Base-by-base conservation (phyloP, 2,797 vertebrate genomes). In the Malacoraja senta region DNA sequence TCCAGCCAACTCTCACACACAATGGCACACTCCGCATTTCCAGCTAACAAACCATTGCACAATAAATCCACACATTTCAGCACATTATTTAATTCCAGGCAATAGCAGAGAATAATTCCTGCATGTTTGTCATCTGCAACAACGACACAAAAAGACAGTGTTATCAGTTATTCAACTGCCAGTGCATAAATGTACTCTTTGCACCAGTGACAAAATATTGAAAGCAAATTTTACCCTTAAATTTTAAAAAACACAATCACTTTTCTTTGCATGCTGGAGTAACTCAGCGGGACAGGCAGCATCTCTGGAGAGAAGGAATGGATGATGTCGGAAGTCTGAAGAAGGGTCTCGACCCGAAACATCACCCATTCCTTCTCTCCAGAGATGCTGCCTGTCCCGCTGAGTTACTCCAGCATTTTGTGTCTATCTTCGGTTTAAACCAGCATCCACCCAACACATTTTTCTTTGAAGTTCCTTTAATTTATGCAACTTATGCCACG, bases 121-220 rank as follows among this genome's bases (percentile, higher is more conserved):
- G 71, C 65, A n/a, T 53, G 71, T 38, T 74, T 58, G n/a, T 68
- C 84, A 63, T 88, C 84, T 32, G 65, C 17, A 35, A n/a, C n/a
- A 63, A 21, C 35, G 32, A 15, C n/a, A 58, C 72, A 76, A 74
- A 92, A 76, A 74, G 24, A 92, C 90, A 76, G 90, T 53, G 24
- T 53, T 71, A 92, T n/a, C 72, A 74, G 38, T 92, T 92, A 76
- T 92, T 72, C 72, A 92, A 88, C 32, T 68, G 8, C 15, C 21
- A 92, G 13, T 92, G 90, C 17, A 92, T 92, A 91, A 72, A 91
- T 88, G n/a, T 63, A 88, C 61, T 88, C n/a, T 35, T 19, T 65
- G n/a, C 8, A 35, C n/a, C 44, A 35, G 71, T n/a, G 61, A 76
- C 71, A 92, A 53, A 68, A 68, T 76, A 74, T 92, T 92, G 58